Conservation (phyloP, 2,888 invertebrate genomes). For the Aphodius sticticus region DNA sequence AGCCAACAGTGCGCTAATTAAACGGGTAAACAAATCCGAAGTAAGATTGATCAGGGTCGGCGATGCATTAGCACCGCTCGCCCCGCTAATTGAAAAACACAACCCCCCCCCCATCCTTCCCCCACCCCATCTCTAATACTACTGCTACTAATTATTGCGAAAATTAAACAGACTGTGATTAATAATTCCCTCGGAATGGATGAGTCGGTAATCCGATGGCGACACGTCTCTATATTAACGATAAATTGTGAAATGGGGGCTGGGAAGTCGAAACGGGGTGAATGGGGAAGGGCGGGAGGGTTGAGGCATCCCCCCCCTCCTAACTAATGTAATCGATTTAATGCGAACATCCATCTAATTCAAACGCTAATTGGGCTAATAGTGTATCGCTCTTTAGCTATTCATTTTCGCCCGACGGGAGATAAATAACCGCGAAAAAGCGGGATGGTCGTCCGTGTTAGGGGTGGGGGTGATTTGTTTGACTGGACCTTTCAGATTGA, state of each 20-base stretch:
- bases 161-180: slow-evolving; percentile 45
- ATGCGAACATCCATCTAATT: slow-evolving; percentile 29
- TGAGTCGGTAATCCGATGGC: slow-evolving; percentile 31
- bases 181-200: slow-evolving; percentile 40
- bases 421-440: not conserved
- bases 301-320: not conserved
- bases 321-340: slow-evolving; percentile 27
- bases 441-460: not conserved
- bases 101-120: slow-evolving; percentile 22
- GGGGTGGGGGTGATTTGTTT: not conserved
- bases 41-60: slow-evolving; percentile 43
- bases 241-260: slow-evolving; percentile 24
- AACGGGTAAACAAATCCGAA: slow-evolving; percentile 45
- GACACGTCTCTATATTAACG: slow-evolving; percentile 30
- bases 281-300: slow-evolving; percentile 5
- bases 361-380: slow-evolving; percentile 8
- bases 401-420: not conserved
- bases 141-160: slow-evolving; percentile 43
- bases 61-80: slow-evolving; percentile 21
- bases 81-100: slow-evolving; percentile 45
- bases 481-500: not conserved
- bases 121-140: slow-evolving; percentile 18
- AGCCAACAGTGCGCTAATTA: slow-evolving; percentile 46
- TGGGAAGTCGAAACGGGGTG: slow-evolving; percentile 21
- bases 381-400: slow-evolving; percentile 4